Percentiles rank a stretch among this genome's conserved stretches.
These are phyloP conservation scores for Zoanthus solanderi DNA, from an alignment of 92 coral and sea anemone genomes.

Conservation along the genomic window DNA sequence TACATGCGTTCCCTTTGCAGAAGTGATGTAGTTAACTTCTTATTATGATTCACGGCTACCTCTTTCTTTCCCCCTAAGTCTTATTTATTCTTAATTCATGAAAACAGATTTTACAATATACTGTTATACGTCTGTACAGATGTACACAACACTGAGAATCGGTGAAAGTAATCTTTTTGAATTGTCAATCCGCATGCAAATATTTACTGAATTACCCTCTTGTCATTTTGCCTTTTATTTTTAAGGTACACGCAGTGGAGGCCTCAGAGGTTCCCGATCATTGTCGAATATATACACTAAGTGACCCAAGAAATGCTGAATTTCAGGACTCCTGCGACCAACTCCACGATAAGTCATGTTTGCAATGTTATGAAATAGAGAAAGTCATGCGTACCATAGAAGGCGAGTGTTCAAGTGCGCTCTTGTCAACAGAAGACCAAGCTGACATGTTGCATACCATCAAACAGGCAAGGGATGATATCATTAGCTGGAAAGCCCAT, in stretches of 20 bases:
- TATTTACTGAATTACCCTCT: too few relatives aligned
- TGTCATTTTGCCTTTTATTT: too few relatives aligned
- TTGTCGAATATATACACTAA: neutral
- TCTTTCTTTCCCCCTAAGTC: too few relatives aligned
- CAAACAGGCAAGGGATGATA: slow-evolving; percentile 42
- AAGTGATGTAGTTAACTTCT: neutral
- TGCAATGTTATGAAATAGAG: neutral
- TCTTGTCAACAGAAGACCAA: slow-evolving; percentile 18
- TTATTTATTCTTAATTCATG: too few relatives aligned
- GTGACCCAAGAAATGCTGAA: neutral
- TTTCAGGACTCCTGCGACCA: neutral
- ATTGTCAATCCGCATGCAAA: too few relatives aligned
- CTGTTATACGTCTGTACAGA: too few relatives aligned
- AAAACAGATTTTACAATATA: too few relatives aligned
- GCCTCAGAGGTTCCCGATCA: neutral
- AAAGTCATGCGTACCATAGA: neutral
- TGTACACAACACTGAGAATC: too few relatives aligned
- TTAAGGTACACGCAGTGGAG: too few relatives aligned
- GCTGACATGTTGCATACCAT: slow-evolving; percentile 44
- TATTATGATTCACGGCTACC: neutral
- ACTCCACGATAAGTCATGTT: neutral
- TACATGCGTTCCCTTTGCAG: neutral
- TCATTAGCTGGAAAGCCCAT: slow-evolving; percentile 54
- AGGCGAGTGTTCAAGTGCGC: slow-evolving; percentile 37
- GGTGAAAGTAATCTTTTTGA: too few relatives aligned